These are phyloP conservation scores for Cynopterus sphinx DNA, from an alignment of 2,797 vertebrate genomes.

Conservation along the genomic window DNA sequence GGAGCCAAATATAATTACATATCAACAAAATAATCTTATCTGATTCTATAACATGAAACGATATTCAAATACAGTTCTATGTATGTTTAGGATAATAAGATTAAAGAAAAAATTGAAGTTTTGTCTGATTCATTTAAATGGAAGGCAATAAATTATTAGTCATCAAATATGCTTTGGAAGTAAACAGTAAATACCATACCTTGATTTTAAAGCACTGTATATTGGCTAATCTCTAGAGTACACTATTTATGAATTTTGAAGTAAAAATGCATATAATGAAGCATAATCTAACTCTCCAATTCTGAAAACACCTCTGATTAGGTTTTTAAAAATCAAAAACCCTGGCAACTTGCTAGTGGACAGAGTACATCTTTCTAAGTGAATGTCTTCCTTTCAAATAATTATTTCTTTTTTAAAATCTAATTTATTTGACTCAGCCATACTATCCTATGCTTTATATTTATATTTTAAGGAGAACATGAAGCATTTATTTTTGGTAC, in stretches of 20 bases:
- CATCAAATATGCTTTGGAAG: not conserved
- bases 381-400: not conserved
- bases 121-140: not conserved
- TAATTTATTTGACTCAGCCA: not conserved
- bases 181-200: not conserved
- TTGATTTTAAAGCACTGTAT: not conserved
- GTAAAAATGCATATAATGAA: not conserved
- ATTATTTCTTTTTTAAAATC: not conserved
- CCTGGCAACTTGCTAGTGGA: not conserved
- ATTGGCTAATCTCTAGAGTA: not conserved
- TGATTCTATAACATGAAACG: not conserved
- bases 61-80: not conserved
- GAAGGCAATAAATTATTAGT: constrained; percentile 22
- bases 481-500: not conserved
- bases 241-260: not conserved
- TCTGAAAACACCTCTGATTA: not conserved
- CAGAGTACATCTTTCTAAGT: not conserved
- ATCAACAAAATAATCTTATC: constrained; percentile 27
- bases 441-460: not conserved
- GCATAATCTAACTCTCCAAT: not conserved
- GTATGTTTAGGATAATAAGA: not conserved
- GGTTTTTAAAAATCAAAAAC: not conserved
- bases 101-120: not conserved
- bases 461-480: not conserved
- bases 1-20: not conserved